These are phyloP conservation scores for Myopa tessellatipennis DNA, from an alignment of 2,888 invertebrate species.

Conservation along the genomic window DNA sequence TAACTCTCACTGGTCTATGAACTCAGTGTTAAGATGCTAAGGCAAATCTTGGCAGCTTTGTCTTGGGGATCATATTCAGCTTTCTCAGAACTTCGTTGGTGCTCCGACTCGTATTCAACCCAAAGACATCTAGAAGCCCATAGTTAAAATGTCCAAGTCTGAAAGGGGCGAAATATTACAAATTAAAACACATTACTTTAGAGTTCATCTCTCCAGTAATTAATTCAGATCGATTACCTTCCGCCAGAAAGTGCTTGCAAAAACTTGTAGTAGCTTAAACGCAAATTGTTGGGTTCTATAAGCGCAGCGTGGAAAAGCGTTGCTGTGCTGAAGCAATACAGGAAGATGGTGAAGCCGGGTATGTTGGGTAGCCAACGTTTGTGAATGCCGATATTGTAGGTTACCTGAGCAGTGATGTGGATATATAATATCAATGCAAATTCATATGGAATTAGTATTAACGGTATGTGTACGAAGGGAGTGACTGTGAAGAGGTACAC, in stretches of 20 bases:
- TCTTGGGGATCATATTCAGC: slow-evolving; percentile 54
- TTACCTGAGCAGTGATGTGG: slow-evolving; percentile 69
- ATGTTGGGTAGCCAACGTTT: slow-evolving; percentile 75
- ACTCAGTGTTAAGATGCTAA: slow-evolving; percentile 50
- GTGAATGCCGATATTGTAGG: slow-evolving; percentile 79
- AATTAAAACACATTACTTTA: background rate
- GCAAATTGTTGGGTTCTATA: slow-evolving; percentile 80
- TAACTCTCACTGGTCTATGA: background rate
- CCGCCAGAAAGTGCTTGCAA: slow-evolving; percentile 79
- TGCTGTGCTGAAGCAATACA: slow-evolving; percentile 83
- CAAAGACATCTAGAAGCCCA: slow-evolving; percentile 73
- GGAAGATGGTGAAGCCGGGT: slow-evolving; percentile 76
- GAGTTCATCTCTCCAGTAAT: background rate
- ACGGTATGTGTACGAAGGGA: background rate
- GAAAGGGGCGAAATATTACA: slow-evolving; percentile 9
- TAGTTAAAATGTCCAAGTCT: slow-evolving; percentile 75
- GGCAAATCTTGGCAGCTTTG: slow-evolving; percentile 53
- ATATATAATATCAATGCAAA: background rate
- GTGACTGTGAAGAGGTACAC: background rate
- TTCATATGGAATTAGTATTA: no score
- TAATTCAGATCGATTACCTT: slow-evolving; percentile 65
- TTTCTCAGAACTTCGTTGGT: slow-evolving; percentile 67
- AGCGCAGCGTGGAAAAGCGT: slow-evolving; percentile 82
- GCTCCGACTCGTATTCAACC: slow-evolving; percentile 70
- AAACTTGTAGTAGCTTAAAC: slow-evolving; percentile 87